Evolutionary conservation across 2,113 vertebrate genomes (phyloP), one percentile per base, ranked within the genome.

Genomic region (Entelurus aequoreus): DNA sequence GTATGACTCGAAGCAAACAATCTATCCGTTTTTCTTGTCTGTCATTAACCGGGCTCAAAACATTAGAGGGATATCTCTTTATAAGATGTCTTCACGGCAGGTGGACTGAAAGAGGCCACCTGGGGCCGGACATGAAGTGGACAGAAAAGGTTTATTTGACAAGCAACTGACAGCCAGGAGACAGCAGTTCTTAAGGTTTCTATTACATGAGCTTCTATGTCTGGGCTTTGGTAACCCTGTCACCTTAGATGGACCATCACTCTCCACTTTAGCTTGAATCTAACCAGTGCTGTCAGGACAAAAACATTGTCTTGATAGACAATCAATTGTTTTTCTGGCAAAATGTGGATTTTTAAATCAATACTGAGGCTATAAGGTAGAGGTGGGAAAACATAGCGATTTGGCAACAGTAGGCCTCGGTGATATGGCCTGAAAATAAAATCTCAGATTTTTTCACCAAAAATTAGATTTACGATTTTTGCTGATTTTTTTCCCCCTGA

Each of bases 231-330:
- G 62, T 46, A 40, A 72, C 68, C 67, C 71, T 76, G 84, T 83
- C 82, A 88, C 78, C 79, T 83, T 86, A 87, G 81, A 87, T 81
- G 84, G 68, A 78, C 54, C 69, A 71, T 58, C 62, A 64, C 73
- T 84, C 71, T 85, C 84, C 81, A 59, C 80, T 83, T 79, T 72
- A 79, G 68, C 6, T 74, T 73, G 69, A 80, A 74, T 74, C 74
- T 75, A 28, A 28, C 2, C 28, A 81, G 73, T 59, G 47, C 51
- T 51, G 49, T 62, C 48, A 65, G 51, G 7, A 11, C 19, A 80
- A 78, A 74, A 57, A 62, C 12, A 21, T 15, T 49, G 1, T 13
- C 6, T 49, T 49, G 48, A 49, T n/a, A 2, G 48, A 16, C 28
- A 28, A 28, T 28, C 28, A 28, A 28, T 1, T 3, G 28, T 28